A percentile compares a stretch with the other conserved stretches of the same genome.
Conservation (phyloP, 2,113 vertebrate species). For the Pterocles burchelli region DNA sequence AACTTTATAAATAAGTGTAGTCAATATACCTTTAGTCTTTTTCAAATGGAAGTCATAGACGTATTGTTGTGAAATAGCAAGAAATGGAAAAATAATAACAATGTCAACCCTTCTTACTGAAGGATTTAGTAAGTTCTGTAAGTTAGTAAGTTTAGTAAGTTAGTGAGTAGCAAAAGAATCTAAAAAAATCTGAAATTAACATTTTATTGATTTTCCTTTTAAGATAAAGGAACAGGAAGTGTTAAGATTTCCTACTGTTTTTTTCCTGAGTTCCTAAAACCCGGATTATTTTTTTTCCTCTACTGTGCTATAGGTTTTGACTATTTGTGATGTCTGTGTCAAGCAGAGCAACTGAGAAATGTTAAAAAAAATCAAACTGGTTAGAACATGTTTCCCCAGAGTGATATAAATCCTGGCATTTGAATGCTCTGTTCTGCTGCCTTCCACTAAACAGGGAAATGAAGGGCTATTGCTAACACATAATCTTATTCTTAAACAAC, state of each 20-base stretch:
- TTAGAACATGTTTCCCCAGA: neutral
- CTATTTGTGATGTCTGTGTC: neutral
- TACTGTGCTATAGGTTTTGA: neutral
- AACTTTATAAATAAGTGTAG: neutral
- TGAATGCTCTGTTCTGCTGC: neutral
- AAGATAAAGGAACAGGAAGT: neutral
- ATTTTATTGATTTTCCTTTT: neutral
- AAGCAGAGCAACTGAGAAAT: neutral
- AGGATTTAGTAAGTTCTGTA: neutral
- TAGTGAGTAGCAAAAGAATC: neutral
- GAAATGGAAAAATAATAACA: neutral
- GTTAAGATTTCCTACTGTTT: neutral
- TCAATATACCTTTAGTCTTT: neutral
- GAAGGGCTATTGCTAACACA: neutral
- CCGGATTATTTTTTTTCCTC: neutral
- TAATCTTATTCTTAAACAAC: conserved; percentile 13
- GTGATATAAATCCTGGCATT: conserved; percentile 21
- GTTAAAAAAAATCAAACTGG: neutral
- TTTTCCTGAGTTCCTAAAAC: neutral
- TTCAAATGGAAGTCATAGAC: neutral
- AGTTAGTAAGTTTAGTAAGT: neutral
- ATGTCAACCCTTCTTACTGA: neutral
- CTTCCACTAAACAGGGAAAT: neutral
- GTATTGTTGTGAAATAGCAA: neutral
- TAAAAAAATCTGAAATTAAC: neutral